phyloP scores from a whole-genome alignment of 2,797 vertebrate genomes.

The Eulemur mongoz region DNA sequence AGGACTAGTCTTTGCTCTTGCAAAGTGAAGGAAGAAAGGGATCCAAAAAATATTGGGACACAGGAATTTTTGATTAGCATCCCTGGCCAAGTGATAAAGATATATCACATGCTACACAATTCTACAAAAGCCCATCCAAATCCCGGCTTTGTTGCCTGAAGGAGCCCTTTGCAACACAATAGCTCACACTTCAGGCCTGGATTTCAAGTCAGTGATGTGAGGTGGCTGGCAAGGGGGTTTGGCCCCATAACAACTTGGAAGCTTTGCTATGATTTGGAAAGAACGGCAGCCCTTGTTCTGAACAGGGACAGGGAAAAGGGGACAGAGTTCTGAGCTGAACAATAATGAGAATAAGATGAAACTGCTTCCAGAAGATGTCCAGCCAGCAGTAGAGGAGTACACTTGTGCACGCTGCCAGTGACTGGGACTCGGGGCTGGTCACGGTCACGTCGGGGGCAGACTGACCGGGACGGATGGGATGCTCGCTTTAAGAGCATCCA shows the following conservation, averaged over 20 bases:
- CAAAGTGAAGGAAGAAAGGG: not conserved
- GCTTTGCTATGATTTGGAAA: slow-evolving; percentile 62
- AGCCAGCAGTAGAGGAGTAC: not conserved
- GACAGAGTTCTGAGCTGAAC: slow-evolving; percentile 69
- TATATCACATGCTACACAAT: not conserved
- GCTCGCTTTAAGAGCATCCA: not conserved
- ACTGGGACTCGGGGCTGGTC: not conserved
- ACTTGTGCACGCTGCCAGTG: not conserved
- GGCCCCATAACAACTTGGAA: slow-evolving; percentile 63
- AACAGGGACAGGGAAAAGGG: slow-evolving; percentile 61
- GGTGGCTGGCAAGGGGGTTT: not conserved
- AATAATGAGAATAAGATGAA: slow-evolving; percentile 57
- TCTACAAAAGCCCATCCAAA: slow-evolving; percentile 10
- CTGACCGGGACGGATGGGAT: not conserved
- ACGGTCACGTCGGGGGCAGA: not conserved
- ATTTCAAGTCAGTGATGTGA: slow-evolving; percentile 44
- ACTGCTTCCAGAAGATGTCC: slow-evolving; percentile 35
- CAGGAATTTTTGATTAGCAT: slow-evolving; percentile 39
- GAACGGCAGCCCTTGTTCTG: slow-evolving; percentile 48
- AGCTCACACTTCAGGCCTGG: not conserved
- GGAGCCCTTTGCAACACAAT: not conserved
- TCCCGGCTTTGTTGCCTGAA: not conserved
- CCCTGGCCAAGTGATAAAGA: slow-evolving; percentile 65
- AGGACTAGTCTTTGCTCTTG: slow-evolving; percentile 1
- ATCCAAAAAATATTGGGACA: slow-evolving; percentile 8